These are phyloP conservation scores for Phyllopteryx taeniolatus DNA, from an alignment of 2,113 vertebrate genomes.

Conservation along the genomic window DNA sequence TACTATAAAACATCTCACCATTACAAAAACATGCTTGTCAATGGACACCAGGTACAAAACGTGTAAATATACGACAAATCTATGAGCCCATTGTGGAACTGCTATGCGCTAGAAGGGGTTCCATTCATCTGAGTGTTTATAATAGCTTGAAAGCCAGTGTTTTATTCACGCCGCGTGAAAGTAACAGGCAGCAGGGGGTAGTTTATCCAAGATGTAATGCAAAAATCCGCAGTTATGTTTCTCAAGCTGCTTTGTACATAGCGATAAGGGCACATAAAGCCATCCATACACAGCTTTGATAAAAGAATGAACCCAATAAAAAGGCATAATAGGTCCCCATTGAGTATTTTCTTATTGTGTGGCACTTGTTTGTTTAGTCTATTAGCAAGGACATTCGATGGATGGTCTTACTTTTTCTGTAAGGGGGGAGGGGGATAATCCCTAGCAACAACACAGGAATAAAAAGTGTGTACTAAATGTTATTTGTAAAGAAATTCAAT, in stretches of 20 bases:
- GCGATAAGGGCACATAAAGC: not conserved
- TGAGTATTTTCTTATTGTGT: not conserved
- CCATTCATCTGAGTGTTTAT: no score
- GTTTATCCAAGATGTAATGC: not conserved
- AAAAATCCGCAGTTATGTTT: not conserved
- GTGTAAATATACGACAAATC: no score
- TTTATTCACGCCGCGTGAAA: no score
- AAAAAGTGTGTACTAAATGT: constrained; percentile 5
- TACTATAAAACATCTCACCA: no score
- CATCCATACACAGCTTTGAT: not conserved
- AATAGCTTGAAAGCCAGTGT: no score
- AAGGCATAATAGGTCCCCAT: not conserved
- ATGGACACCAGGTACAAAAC: no score
- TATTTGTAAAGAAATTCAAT: constrained; percentile 10
- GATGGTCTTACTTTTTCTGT: not conserved
- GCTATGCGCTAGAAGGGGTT: no score
- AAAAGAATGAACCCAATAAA: not conserved
- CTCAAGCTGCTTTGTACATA: no score
- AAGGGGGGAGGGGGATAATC: not conserved
- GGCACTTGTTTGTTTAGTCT: not conserved
- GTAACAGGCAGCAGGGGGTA: no score
- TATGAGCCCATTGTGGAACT: no score
- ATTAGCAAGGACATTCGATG: not conserved
- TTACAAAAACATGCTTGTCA: no score
- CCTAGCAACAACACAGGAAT: not conserved